These are phyloP conservation scores for Diceros bicornis DNA, from an alignment of 2,797 vertebrate genomes.

Conservation along the genomic window DNA sequence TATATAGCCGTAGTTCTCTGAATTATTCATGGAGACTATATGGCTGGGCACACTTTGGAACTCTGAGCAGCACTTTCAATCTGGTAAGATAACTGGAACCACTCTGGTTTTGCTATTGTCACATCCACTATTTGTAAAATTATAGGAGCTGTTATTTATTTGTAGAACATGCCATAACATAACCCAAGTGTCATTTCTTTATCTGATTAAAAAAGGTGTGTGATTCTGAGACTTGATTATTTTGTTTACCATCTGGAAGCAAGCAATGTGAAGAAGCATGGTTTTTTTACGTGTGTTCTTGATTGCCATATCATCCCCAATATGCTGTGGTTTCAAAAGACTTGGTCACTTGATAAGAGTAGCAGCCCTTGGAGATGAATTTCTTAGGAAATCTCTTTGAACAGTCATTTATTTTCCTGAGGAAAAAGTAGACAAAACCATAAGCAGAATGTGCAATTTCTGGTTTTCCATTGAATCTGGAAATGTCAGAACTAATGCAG, in stretches of 20 bases:
- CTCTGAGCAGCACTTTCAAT: background rate
- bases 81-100: background rate
- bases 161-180: background rate
- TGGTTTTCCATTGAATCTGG: background rate
- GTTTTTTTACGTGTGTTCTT: background rate
- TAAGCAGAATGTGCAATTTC: conserved; percentile 40
- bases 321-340: background rate
- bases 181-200: conserved; percentile 29
- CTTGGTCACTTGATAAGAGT: background rate
- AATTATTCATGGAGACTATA: background rate
- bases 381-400: conserved; percentile 34
- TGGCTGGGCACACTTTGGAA: background rate
- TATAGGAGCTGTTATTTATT: background rate
- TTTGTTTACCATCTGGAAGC: conserved; percentile 58
- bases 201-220: conserved; percentile 38
- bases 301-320: background rate
- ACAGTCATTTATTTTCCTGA: conserved; percentile 33
- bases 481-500: conserved; percentile 12
- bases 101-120: background rate
- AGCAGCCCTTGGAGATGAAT: background rate
- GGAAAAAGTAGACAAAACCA: background rate
- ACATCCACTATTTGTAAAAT: conserved; percentile 41
- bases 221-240: conserved; percentile 30
- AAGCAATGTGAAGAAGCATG: background rate
- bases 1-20: background rate